Evolutionary conservation across 92 coral and sea anemone genomes (phyloP).

Genomic region (Chrysogorgia sp.): DNA sequence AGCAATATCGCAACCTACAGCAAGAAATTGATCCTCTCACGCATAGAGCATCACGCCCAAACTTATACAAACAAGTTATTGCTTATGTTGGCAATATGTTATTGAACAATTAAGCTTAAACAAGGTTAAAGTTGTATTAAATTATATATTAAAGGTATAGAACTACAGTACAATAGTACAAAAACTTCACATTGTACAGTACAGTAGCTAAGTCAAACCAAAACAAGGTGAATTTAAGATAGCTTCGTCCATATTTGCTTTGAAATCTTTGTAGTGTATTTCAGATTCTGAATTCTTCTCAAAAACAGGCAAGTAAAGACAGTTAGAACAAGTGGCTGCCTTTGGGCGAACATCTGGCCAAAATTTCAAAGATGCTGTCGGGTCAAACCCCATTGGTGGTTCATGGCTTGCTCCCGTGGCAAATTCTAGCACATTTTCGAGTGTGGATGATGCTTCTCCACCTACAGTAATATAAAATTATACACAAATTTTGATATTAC

Average conservation of each 20-base stretch:
- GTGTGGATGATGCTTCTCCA: not conserved
- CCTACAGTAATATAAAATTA: not conserved
- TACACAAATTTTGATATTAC: not conserved
- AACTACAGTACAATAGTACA: too few relatives aligned
- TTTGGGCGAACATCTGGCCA: not conserved
- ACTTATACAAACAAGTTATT: slow-evolving; percentile 46
- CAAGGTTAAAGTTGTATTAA: not conserved
- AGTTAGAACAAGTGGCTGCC: not conserved
- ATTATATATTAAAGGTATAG: too few relatives aligned
- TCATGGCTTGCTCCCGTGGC: slow-evolving; percentile 25
- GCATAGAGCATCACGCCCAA: slow-evolving; percentile 19
- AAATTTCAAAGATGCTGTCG: not conserved
- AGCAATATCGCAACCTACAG: slow-evolving; percentile 36
- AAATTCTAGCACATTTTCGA: slow-evolving; percentile 16
- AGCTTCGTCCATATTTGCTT: not conserved
- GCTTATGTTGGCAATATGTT: slow-evolving; percentile 26
- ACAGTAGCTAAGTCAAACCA: not conserved
- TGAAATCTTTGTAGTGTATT: not conserved
- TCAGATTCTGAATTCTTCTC: not conserved
- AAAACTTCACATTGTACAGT: too few relatives aligned
- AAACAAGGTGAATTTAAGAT: not conserved
- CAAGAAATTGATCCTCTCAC: slow-evolving; percentile 41
- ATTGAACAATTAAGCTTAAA: not conserved
- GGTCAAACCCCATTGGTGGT: slow-evolving; percentile 29
- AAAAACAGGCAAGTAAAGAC: not conserved